Evolutionary conservation across 2,888 invertebrate genomes (phyloP), one percentile per base, ranked within the genome.

Genomic region (Eilema sororculum): DNA sequence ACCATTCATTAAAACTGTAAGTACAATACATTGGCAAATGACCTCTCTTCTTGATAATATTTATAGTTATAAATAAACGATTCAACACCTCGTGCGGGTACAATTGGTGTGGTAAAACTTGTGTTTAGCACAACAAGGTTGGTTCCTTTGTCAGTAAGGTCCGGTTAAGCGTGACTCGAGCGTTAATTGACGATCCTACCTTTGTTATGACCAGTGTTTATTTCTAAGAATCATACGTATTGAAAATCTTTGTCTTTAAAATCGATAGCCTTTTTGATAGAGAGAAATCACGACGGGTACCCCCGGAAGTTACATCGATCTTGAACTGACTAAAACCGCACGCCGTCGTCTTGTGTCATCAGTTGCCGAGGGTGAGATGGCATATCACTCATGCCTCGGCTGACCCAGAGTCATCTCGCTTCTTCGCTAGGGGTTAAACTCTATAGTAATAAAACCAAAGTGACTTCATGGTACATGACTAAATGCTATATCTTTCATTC

Each of bases 101-200:
- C 46, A 5, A 46, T 41, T 41, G 16, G 5, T 41, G 41, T 6
- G 24, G 37, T 41, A 63, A 63, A 62, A 63, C 24, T 16, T n/a
- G 52, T n/a, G 30, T 64, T 52, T 30, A n/a, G 20, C 65, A 67
- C 57, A 57, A 63, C 57, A 67, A n/a, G 30, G 24, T 57, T 33
- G 5, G 10, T 30, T 65, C 52, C 67, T 72, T 79, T 71, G 64
- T 66, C 46, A 33, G 61, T 22, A 41, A 24, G 64, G 22, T 67
- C 60, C 67, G 41, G 69, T 67, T 33, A 41, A 33, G 30, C 64
- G 13, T 46, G 68, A 66, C 65, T 28, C n/a, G 71, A 64, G 69
- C 71, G 76, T 68, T 76, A 76, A 81, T 73, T 69, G 63, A 20
- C 25, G 46, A 67, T 52, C 63, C 59, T 16, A 58, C 46, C 37